Evolutionary conservation across 2,797 vertebrate genomes (phyloP), one percentile per base, ranked within the genome.

Genomic region (Emydoidea blandingii): DNA sequence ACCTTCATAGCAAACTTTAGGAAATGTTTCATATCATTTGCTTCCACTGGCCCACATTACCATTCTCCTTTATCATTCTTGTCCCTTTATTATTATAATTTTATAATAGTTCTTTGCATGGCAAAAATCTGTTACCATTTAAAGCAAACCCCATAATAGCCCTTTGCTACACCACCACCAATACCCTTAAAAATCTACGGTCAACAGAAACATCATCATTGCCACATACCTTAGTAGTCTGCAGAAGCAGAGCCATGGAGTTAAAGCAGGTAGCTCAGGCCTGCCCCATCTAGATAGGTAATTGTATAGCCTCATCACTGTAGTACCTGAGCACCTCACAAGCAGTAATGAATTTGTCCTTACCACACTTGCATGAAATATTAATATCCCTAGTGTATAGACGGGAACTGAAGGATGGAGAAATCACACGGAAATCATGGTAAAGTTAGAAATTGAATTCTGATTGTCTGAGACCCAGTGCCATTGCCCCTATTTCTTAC

Each of bases 81-180:
- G 56, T 7, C 15, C 1, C 0, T 0, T 80, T 0, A 0, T 41
- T 65, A 68, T 68, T n/a, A 68, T n/a, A 53, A 80, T 53, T 15
- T 50, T 50, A 50, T 16, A 50, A 50, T 59, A 47, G 3, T 68
- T 85, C 9, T 47, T 11, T 87, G n/a, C 50, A n/a, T 81, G 78
- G 54, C 12, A 92, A 86, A 88, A 87, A 72, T 1, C 31, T 79
- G 34, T 11, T 12, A 10, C 3, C 74, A 81, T 81, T 85, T 65
- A 31, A 83, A 95, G 79, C 83, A 74, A 11, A 65, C 0, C 49
- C 31, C 68, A 83, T 5, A 56, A 5, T 0, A 8, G 4, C 84
- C 6, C 86, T 25, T 50, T 80, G 56, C 78, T 80, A 56, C 6
- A 50, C 50, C 12, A 83, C 1, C 2, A 79, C 3, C 10, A 85